Conservation (phyloP, 2,797 vertebrate species). For the Thamnophis elegans region DNA sequence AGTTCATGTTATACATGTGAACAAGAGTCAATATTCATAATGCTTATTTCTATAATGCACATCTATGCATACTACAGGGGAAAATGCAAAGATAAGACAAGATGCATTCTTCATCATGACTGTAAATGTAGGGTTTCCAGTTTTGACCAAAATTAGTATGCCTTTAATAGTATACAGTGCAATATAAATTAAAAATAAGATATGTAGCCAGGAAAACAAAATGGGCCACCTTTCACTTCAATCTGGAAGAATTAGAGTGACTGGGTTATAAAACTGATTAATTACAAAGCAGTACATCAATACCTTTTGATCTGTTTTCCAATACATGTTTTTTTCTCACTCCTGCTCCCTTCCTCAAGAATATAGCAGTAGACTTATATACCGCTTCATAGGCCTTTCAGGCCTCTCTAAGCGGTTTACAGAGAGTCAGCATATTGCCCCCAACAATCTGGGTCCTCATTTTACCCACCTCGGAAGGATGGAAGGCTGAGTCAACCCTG, state of each 20-base stretch:
- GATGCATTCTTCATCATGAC: not conserved
- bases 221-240: slow-evolving; percentile 37
- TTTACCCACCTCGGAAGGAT: no score
- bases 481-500: no score
- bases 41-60: not conserved
- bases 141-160: not conserved
- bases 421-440: no score
- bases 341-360: not conserved
- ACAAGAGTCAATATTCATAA: not conserved
- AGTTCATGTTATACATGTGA: not conserved
- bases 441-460: no score
- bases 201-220: not conserved
- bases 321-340: slow-evolving; percentile 7
- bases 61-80: not conserved
- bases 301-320: slow-evolving; percentile 37
- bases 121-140: not conserved
- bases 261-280: slow-evolving; percentile 46
- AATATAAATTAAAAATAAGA: slow-evolving; percentile 10
- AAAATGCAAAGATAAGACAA: not conserved
- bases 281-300: slow-evolving; percentile 57
- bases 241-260: slow-evolving; percentile 51
- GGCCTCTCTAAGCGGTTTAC: no score
- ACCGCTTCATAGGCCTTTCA: no score
- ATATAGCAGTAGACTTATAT: no score
- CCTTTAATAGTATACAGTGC: not conserved